phyloP scores from a whole-genome alignment of 2,888 invertebrate species.

The Limenitis camilla region DNA sequence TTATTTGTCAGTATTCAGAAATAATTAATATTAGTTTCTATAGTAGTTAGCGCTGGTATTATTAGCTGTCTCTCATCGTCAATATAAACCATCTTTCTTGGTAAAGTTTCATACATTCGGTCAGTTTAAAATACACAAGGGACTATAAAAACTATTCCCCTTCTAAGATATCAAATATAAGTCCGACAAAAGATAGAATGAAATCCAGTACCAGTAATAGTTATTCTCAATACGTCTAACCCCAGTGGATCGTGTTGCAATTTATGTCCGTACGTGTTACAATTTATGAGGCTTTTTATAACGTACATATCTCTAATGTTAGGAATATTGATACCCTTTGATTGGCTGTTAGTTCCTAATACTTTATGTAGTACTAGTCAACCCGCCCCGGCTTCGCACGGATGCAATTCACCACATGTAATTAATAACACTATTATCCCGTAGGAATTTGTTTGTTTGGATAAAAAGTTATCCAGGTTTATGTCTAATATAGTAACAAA shows the following conservation, averaged over 20 bases:
- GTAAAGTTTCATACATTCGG: too few species aligned
- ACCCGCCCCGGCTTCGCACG: not conserved
- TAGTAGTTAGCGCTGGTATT: too few species aligned
- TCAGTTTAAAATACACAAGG: not conserved
- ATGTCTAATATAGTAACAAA: too few species aligned
- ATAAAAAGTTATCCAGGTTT: too few species aligned
- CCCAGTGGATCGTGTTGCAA: slow-evolving; percentile 13
- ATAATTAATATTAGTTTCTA: too few species aligned
- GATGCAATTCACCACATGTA: not conserved
- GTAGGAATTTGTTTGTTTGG: too few species aligned
- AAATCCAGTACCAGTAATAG: slow-evolving; percentile 16
- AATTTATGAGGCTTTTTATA: slow-evolving; percentile 16
- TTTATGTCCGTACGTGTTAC: slow-evolving; percentile 15
- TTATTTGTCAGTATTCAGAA: too few species aligned
- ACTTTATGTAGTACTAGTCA: not conserved
- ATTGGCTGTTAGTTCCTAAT: not conserved
- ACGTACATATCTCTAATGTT: too few species aligned
- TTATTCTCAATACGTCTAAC: slow-evolving; percentile 18
- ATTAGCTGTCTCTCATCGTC: too few species aligned
- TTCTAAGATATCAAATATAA: slow-evolving; percentile 6
- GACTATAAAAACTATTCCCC: slow-evolving; percentile 1
- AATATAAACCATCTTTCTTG: too few species aligned
- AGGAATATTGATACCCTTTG: not conserved
- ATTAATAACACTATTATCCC: too few species aligned
- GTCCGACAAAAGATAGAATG: slow-evolving; percentile 17